phyloP scores from a whole-genome alignment of 2,113 vertebrate genomes.

The Ciconia stormi region DNA sequence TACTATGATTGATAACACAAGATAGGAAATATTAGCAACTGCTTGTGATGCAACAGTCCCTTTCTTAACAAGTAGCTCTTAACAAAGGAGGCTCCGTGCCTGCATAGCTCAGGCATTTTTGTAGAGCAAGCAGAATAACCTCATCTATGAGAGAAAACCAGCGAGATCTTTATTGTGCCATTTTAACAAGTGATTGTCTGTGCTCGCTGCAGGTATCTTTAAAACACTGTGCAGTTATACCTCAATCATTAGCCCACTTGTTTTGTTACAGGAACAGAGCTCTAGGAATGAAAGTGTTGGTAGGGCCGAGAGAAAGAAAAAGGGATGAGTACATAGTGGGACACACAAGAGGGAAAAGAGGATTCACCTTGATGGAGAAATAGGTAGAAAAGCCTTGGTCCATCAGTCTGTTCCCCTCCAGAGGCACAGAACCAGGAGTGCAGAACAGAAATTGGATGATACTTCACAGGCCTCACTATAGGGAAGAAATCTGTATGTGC shows the following conservation, averaged over 20 bases:
- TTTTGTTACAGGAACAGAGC: background rate
- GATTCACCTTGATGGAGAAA: background rate
- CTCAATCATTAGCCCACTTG: background rate
- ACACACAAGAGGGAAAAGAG: background rate
- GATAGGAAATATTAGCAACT: background rate
- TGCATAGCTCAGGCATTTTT: background rate
- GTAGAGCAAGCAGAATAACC: background rate
- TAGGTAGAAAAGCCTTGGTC: background rate
- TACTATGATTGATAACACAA: background rate
- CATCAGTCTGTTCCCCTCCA: background rate
- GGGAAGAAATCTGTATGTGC: background rate
- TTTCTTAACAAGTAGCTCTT: background rate
- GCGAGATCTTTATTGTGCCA: rapidly evolving
- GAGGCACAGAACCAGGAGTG: background rate
- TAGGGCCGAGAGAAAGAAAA: background rate
- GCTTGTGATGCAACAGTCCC: background rate
- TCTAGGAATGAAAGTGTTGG: background rate
- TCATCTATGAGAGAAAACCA: background rate
- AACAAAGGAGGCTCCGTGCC: background rate
- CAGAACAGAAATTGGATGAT: background rate
- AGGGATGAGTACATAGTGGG: background rate
- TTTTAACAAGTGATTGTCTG: background rate
- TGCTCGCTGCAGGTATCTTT: background rate
- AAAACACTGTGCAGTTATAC: background rate
- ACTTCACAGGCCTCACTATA: background rate